phyloP scores from a whole-genome alignment of 2,113 vertebrate species.

The Uropsilus gracilis region DNA sequence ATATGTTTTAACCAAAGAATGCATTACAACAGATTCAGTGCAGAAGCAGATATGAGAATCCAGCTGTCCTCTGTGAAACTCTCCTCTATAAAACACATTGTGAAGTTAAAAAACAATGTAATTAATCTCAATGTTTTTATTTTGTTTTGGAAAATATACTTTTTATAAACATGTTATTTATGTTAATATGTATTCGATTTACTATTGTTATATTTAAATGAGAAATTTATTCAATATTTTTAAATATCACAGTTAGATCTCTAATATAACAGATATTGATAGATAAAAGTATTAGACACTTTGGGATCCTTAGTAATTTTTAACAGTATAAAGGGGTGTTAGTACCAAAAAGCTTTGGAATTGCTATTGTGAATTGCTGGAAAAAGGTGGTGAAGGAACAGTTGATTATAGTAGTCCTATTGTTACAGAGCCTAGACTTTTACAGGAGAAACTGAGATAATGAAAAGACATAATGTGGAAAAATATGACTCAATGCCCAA shows the following conservation, averaged over 20 bases:
- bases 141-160: constrained; percentile 49
- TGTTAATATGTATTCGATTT: neutral
- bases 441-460: constrained; percentile 15
- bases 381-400: neutral
- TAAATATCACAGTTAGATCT: constrained; percentile 3
- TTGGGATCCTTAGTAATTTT: neutral
- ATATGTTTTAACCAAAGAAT: neutral
- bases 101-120: neutral
- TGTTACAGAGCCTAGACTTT: constrained; percentile 14
- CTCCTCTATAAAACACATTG: neutral
- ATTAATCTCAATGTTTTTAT: constrained; percentile 32
- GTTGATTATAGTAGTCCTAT: neutral
- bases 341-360: neutral
- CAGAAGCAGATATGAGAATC: neutral
- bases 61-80: neutral
- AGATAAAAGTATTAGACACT: neutral
- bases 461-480: constrained; percentile 19
- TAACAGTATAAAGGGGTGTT: neutral
- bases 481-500: constrained; percentile 41
- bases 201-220: constrained; percentile 5
- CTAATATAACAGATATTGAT: neutral
- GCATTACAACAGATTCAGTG: neutral
- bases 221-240: constrained; percentile 4
- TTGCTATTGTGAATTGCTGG: neutral
- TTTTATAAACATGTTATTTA: constrained; percentile 35